Evolutionary conservation across 2,888 invertebrate genomes (phyloP).

Genomic region (Nasonovia ribisnigri): DNA sequence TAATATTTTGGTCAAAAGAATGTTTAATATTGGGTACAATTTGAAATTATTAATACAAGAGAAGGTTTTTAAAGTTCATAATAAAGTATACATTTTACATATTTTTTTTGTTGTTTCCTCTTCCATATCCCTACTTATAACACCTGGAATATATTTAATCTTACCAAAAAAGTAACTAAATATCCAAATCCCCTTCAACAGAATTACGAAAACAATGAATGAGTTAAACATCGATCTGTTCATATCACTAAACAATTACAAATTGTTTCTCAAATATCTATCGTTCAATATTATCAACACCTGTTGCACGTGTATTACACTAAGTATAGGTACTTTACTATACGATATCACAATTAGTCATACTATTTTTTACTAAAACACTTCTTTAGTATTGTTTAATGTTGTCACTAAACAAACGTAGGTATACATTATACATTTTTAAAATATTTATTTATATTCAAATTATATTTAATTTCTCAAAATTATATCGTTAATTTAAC

Average conservation of each 20-base stretch:
- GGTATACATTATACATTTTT: background rate
- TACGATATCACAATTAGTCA: background rate
- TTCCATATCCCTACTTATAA: no score
- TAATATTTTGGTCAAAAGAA: background rate
- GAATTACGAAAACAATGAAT: no score
- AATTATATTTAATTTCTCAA: constrained; percentile 10
- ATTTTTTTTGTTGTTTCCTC: background rate
- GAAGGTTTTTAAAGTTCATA: background rate
- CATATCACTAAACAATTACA: background rate
- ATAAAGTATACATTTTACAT: background rate
- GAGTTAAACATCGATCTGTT: no score
- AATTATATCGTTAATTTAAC: background rate
- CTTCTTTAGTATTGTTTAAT: background rate
- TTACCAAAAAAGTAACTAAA: no score
- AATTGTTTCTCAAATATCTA: background rate
- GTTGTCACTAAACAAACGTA: background rate
- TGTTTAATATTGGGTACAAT: background rate
- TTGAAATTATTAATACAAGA: background rate
- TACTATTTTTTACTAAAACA: background rate
- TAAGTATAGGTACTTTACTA: background rate
- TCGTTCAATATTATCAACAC: background rate
- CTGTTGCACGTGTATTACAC: background rate
- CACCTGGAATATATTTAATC: no score
- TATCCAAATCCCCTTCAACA: no score
- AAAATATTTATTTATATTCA: background rate